Conservation (phyloP, 2,113 vertebrate genomes). For the Microtus richardsoni region DNA sequence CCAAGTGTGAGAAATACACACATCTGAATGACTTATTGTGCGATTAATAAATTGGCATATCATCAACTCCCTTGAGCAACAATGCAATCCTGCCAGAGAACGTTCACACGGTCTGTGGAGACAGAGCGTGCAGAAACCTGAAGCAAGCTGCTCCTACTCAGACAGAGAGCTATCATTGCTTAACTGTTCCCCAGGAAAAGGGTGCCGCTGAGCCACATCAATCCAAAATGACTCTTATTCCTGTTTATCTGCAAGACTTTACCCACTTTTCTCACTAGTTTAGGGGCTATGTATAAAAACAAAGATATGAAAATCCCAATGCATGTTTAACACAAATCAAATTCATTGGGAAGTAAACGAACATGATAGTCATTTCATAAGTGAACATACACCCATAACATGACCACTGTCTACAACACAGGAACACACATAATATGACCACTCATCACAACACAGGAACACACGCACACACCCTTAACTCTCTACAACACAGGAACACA, state of each 20-base stretch:
- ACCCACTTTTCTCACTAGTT: background rate
- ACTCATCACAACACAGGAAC: background rate
- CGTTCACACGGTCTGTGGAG: conserved; percentile 14
- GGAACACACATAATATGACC: background rate
- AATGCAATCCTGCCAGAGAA: conserved; percentile 41
- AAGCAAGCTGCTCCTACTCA: background rate
- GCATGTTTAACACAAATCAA: background rate
- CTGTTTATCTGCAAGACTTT: background rate
- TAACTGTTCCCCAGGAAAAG: background rate
- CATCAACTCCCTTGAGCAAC: conserved; percentile 68
- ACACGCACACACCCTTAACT: background rate
- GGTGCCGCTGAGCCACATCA: background rate
- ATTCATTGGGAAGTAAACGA: background rate
- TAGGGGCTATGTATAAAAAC: background rate
- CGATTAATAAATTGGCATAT: conserved; percentile 66
- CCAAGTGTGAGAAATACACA: conserved; percentile 7
- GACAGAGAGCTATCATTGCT: conserved; percentile 28
- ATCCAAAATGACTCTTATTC: background rate
- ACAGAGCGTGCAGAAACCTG: conserved; percentile 66
- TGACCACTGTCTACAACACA: too few species aligned
- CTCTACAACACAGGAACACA: too few species aligned
- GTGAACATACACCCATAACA: background rate
- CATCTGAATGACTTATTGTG: conserved; percentile 48
- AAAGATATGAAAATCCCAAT: background rate
- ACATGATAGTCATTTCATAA: background rate